Percentiles rank a stretch among this genome's conserved stretches.
Conservation (phyloP, 2,113 vertebrate species). For the Malurus elegans region DNA sequence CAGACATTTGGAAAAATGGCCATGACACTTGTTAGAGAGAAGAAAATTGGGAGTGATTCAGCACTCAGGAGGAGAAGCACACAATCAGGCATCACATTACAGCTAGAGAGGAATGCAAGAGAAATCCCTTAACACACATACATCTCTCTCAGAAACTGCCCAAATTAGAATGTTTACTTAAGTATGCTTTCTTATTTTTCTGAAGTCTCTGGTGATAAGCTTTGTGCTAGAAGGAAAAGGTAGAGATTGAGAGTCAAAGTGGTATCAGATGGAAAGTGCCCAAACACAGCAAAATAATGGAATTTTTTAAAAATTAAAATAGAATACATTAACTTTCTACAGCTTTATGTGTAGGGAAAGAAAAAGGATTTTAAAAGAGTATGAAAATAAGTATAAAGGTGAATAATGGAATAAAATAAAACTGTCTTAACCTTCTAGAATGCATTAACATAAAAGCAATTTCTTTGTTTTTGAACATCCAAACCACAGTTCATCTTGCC, state of each 20-base stretch:
- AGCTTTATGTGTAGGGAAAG: not conserved
- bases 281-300: not conserved
- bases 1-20: not conserved
- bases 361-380: not conserved
- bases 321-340: not conserved
- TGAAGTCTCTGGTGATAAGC: not conserved
- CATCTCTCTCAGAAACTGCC: not conserved
- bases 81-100: rapidly evolving
- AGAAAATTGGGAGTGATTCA: not conserved
- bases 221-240: not conserved
- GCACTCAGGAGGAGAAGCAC: not conserved
- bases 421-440: not conserved
- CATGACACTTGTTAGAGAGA: not conserved
- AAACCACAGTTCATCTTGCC: not conserved
- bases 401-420: not conserved
- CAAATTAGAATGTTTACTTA: not conserved
- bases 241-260: not conserved
- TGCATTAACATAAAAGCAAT: not conserved
- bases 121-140: not conserved
- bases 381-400: not conserved
- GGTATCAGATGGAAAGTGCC: not conserved
- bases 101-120: not conserved
- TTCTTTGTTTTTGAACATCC: not conserved
- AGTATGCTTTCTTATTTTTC: not conserved
- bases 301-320: not conserved